Percentiles rank a stretch among this genome's conserved stretches.
phyloP scores from a whole-genome alignment of 2,113 vertebrate species.

The Lichenostomus cassidix region DNA sequence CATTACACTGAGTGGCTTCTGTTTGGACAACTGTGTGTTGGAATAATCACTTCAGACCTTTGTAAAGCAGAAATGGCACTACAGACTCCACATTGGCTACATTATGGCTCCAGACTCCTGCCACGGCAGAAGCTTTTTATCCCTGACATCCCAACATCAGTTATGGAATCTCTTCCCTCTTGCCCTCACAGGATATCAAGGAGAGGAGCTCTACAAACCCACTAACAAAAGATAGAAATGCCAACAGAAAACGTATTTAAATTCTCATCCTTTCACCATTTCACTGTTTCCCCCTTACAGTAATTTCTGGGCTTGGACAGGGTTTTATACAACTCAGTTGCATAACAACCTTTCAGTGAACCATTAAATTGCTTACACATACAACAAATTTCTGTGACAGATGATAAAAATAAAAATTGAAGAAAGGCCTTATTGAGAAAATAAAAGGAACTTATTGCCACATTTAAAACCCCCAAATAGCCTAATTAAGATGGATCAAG shows the following conservation, averaged over 20 bases:
- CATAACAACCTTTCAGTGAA: slow-evolving; percentile 50
- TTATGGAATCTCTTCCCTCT: not conserved
- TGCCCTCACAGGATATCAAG: not conserved
- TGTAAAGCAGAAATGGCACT: not conserved
- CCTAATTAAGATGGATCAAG: not conserved
- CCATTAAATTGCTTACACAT: slow-evolving; percentile 58
- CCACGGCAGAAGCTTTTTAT: not conserved
- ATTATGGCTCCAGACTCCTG: not conserved
- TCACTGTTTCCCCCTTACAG: not conserved
- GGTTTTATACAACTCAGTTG: slow-evolving; percentile 30
- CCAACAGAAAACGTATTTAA: not conserved
- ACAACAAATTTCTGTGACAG: slow-evolving; percentile 46
- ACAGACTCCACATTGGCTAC: not conserved
- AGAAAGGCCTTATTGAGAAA: slow-evolving; percentile 1
- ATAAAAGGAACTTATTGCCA: not conserved
- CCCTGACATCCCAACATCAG: not conserved
- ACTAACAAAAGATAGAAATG: not conserved
- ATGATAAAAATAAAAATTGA: slow-evolving; percentile 32
- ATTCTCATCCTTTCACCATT: not conserved
- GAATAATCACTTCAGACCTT: not conserved
- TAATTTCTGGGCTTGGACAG: slow-evolving; percentile 2
- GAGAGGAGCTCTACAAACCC: not conserved
- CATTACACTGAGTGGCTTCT: not conserved
- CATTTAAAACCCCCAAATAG: not conserved
- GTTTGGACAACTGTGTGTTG: not conserved